Conservation (phyloP, 2,797 vertebrate species). For the Syngnathus rostellatus region DNA sequence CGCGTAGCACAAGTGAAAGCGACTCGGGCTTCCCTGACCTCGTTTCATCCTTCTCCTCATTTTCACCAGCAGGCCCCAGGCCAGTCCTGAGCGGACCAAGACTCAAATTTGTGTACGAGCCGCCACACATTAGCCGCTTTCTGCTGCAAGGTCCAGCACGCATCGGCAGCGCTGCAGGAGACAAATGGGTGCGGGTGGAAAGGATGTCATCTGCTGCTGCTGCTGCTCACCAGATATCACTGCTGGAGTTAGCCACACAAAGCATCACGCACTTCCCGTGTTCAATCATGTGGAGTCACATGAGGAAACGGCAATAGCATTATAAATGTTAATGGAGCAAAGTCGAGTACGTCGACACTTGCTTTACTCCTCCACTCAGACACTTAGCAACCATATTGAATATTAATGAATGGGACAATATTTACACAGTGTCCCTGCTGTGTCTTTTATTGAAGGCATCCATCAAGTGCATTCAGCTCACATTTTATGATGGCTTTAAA, state of each 20-base stretch:
- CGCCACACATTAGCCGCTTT: slow-evolving; percentile 25
- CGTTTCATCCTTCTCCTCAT: slow-evolving; percentile 18
- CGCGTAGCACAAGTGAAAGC: slow-evolving; percentile 18
- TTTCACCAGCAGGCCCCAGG: slow-evolving; percentile 33
- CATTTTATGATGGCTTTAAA: background rate
- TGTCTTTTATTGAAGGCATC: background rate
- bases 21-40: slow-evolving; percentile 8
- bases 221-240: slow-evolving; percentile 40
- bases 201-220: slow-evolving; percentile 38
- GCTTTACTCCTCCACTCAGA: background rate
- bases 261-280: slow-evolving; percentile 15
- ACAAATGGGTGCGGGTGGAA: slow-evolving; percentile 26
- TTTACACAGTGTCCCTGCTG: background rate
- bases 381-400: background rate
- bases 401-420: background rate
- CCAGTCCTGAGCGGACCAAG: slow-evolving; percentile 17
- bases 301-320: background rate
- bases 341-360: background rate
- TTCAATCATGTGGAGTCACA: background rate
- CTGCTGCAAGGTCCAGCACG: slow-evolving; percentile 58
- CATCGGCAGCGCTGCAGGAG: slow-evolving; percentile 36
- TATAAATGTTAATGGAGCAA: background rate
- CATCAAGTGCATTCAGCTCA: background rate
- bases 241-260: slow-evolving; percentile 25
- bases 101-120: slow-evolving; percentile 15